Conservation (phyloP, 2,113 vertebrate species). For the Scophthalmus maximus region DNA sequence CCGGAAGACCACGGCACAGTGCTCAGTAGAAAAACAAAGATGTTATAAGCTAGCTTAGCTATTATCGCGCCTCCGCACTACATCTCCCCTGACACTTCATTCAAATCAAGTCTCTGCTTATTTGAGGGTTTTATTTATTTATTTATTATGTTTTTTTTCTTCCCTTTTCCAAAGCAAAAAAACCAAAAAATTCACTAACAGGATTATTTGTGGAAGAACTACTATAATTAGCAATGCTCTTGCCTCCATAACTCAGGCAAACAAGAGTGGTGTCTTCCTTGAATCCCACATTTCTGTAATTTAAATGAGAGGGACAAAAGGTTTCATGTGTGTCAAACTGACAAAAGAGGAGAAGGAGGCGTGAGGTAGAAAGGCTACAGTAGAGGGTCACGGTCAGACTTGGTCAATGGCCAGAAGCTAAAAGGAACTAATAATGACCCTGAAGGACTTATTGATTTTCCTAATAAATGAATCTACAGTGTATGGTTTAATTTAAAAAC, state of each 20-base stretch:
- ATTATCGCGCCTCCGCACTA: constrained; percentile 85
- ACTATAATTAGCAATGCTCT: constrained; percentile 80
- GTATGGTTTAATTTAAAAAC: no score
- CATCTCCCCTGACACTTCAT: constrained; percentile 92
- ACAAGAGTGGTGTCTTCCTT: constrained; percentile 68
- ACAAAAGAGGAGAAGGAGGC: constrained; percentile 38
- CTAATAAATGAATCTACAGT: no score
- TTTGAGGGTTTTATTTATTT: constrained; percentile 81
- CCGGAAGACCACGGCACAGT: constrained; percentile 77
- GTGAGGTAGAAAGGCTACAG: constrained; percentile 14
- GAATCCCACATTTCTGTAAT: constrained; percentile 50
- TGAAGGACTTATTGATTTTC: no score
- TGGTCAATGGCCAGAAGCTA: neutral
- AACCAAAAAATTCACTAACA: constrained; percentile 94
- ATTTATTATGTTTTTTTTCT: constrained; percentile 58
- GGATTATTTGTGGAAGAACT: constrained; percentile 95
- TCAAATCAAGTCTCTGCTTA: constrained; percentile 88
- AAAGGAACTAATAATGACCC: constrained; percentile 4
- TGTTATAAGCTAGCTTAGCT: constrained; percentile 86
- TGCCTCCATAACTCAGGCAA: constrained; percentile 60
- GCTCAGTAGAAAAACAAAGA: constrained; percentile 85
- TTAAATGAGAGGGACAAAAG: constrained; percentile 59
- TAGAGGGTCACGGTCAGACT: neutral
- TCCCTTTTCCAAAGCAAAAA: constrained; percentile 64
- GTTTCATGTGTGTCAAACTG: constrained; percentile 42